Conservation (phyloP, 2,113 vertebrate genomes). For the Carlito syrichta region DNA sequence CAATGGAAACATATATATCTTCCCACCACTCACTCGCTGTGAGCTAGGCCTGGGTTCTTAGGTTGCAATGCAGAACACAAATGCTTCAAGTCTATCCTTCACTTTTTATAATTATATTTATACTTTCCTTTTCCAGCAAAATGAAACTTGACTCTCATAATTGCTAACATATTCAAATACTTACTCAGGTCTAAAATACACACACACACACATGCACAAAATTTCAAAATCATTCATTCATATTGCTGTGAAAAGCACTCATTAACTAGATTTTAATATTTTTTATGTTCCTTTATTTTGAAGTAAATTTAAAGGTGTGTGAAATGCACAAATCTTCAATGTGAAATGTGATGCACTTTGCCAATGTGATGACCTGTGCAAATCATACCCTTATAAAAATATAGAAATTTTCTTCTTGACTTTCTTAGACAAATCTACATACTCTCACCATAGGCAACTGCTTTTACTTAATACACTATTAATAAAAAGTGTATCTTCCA, state of each 20-base stretch:
- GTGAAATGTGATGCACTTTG: neutral
- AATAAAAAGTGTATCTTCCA: neutral
- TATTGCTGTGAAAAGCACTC: neutral
- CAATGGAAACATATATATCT: no score
- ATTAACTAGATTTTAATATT: neutral
- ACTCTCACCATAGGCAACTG: no score
- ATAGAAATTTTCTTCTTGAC: neutral
- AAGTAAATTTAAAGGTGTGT: neutral
- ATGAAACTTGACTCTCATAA: neutral
- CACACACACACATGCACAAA: no score
- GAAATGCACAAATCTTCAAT: no score
- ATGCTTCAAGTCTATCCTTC: no score
- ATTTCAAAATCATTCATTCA: neutral
- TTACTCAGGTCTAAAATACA: neutral
- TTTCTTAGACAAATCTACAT: no score
- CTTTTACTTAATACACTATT: no score
- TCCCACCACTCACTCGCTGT: no score
- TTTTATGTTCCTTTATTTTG: neutral
- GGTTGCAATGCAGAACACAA: no score
- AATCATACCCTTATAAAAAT: neutral
- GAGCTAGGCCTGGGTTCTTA: no score
- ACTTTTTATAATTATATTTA: neutral
- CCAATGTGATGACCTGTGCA: neutral
- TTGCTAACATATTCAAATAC: neutral
- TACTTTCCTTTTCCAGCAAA: neutral